phyloP scores from a whole-genome alignment of 2,797 vertebrate genomes.

The Notoglanidium macrostoma region DNA sequence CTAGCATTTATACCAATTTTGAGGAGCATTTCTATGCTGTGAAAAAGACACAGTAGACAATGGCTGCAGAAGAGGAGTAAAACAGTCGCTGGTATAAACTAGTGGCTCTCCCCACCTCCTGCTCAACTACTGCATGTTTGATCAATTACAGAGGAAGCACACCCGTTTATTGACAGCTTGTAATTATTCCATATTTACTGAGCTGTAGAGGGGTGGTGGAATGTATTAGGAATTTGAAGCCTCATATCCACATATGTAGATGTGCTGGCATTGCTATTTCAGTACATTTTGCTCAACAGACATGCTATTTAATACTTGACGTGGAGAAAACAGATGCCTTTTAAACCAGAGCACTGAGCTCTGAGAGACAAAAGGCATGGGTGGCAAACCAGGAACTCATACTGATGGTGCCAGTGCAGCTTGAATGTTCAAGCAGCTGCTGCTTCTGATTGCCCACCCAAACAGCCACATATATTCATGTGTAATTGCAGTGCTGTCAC shows the following conservation, averaged over 20 bases:
- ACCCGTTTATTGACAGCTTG: constrained; percentile 24
- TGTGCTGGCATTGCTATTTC: constrained; percentile 43
- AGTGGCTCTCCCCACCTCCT: not conserved
- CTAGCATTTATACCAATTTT: not conserved
- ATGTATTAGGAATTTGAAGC: constrained; percentile 29
- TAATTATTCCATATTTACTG: constrained; percentile 17
- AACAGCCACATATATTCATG: constrained; percentile 66
- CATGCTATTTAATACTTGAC: constrained; percentile 44
- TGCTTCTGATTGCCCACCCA: constrained; percentile 64
- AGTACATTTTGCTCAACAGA: constrained; percentile 32
- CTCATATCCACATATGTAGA: constrained; percentile 36
- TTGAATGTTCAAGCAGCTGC: constrained; percentile 62
- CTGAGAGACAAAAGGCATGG: constrained; percentile 55
- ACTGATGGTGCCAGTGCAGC: constrained; percentile 62
- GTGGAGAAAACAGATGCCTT: constrained; percentile 47
- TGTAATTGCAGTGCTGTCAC: constrained; percentile 67
- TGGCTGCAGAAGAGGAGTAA: not conserved
- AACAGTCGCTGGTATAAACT: not conserved
- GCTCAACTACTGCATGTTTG: not conserved
- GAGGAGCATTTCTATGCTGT: not conserved
- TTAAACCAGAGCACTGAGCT: constrained; percentile 49
- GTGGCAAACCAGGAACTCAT: constrained; percentile 55
- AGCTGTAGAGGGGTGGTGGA: not conserved
- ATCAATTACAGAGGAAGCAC: constrained; percentile 11
- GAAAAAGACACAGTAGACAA: not conserved